A percentile compares a stretch with the other conserved stretches of the same genome.
These are phyloP conservation scores for Parascotia fuliginaria DNA, from an alignment of 2,888 invertebrate species.

Conservation along the genomic window DNA sequence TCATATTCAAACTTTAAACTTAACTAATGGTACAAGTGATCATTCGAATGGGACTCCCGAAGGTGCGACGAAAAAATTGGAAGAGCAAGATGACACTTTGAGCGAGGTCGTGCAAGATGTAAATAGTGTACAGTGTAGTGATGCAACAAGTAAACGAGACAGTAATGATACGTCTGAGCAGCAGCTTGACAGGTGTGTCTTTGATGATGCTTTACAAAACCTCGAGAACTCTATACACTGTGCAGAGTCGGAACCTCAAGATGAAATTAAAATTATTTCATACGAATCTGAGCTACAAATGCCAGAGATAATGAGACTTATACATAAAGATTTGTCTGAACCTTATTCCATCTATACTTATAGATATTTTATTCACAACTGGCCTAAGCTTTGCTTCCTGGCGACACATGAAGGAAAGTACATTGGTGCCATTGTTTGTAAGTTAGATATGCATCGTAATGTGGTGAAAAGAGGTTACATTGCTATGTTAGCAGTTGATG, in stretches of 20 bases:
- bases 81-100: conserved; percentile 54
- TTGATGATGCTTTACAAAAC: conserved; percentile 55
- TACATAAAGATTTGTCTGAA: conserved; percentile 99
- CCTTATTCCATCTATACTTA: conserved; percentile 99
- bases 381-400: conserved; percentile 99
- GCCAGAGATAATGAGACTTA: conserved; percentile 99
- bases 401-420: conserved; percentile 95
- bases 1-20: conserved; percentile 74
- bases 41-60: conserved; percentile 66
- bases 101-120: conserved; percentile 60
- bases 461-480: conserved; percentile 98
- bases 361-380: conserved; percentile 99
- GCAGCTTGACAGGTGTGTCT: conserved; percentile 51
- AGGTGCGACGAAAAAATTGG: conserved; percentile 50
- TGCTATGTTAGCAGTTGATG: conserved; percentile 99
- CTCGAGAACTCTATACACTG: conserved; percentile 54
- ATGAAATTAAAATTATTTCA: conserved; percentile 77
- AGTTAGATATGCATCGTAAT: conserved; percentile 96
- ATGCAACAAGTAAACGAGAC: conserved; percentile 51
- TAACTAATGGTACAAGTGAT: conserved; percentile 79
- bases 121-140: conserved; percentile 78
- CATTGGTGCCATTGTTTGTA: conserved; percentile 99
- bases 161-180: conserved; percentile 45
- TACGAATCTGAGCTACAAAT: conserved; percentile 99
- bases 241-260: conserved; percentile 56